Evolutionary conservation across 2,888 invertebrate species (phyloP), one percentile per base, ranked within the genome.

Genomic region (Vanessa cardui): DNA sequence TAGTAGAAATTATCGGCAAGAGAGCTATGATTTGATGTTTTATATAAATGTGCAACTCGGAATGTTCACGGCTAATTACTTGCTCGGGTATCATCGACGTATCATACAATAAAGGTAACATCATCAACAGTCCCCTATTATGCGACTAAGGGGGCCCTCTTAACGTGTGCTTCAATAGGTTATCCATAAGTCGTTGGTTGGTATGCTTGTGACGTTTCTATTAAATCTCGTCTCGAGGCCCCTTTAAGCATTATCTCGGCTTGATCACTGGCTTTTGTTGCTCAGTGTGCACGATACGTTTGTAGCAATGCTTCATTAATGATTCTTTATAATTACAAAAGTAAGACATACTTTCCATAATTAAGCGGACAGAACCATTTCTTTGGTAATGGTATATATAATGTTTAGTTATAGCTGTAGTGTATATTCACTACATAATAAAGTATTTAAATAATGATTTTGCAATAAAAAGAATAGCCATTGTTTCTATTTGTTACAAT

Each of bases 141-240:
- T 21, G 15, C 20, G 26, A 12, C 56, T n/a, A 26, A 33, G 47
- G 50, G 16, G 6, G 52, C 52, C 7, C 60, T 71, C 46, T 64
- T 70, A 61, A 52, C 50, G 63, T 52, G 46, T 46, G 71, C 61
- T 59, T 65, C 71, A 52, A 63, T 72, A 66, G 68, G 59, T 47
- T 68, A n/a, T 62, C 64, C 49, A 31, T 18, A 61, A 49, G 59
- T 45, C 47, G 61, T 58, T 58, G 26, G 39, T 39, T 49, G 56
- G 46, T 58, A 59, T 76, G 75, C 31, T 59, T 20, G 58, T 72
- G 76, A 74, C 75, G 71, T 67, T 72, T 73, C 67, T 61, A 72
- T 72, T 73, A 69, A 69, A 65, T 65, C 58, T 63, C 69, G 58
- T 71, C 71, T 66, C 65, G 20, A 56, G 33, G 54, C 70, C 62